These are phyloP conservation scores for Cynocephalus volans DNA, from an alignment of 2,113 vertebrate species.

Conservation along the genomic window DNA sequence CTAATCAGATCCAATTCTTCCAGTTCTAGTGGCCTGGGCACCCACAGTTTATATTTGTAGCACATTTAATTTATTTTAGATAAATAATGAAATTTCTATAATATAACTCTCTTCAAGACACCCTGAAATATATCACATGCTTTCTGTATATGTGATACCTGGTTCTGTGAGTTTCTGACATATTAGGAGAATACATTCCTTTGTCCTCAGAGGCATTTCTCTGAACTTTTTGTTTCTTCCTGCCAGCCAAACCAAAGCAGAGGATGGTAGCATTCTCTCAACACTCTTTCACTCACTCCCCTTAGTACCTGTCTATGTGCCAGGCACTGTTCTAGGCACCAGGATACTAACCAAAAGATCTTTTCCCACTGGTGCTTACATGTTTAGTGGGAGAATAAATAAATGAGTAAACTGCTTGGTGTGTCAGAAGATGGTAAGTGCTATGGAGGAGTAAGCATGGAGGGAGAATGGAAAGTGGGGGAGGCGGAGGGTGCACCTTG, in stretches of 20 bases:
- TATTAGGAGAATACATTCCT: background rate
- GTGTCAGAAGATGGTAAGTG: background rate
- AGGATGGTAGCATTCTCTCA: background rate
- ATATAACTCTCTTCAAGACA: background rate
- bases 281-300: background rate
- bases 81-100: background rate
- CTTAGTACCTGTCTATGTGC: background rate
- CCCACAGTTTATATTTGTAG: background rate
- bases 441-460: background rate
- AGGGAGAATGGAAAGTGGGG: too few relatives aligned
- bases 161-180: background rate
- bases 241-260: background rate
- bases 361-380: background rate
- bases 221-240: background rate
- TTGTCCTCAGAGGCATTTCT: background rate
- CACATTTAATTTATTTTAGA: slow-evolving; percentile 21
- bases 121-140: background rate
- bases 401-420: background rate
- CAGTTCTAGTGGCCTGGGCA: background rate
- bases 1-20: background rate
- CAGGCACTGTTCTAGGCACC: background rate
- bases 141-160: background rate
- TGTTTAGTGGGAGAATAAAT: background rate
- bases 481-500: rapidly evolving
- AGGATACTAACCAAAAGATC: background rate